A percentile compares a stretch with the other conserved stretches of the same genome.
phyloP scores from a whole-genome alignment of 1,140 invertebrate species.

The Thaumetopoea pityocampa region DNA sequence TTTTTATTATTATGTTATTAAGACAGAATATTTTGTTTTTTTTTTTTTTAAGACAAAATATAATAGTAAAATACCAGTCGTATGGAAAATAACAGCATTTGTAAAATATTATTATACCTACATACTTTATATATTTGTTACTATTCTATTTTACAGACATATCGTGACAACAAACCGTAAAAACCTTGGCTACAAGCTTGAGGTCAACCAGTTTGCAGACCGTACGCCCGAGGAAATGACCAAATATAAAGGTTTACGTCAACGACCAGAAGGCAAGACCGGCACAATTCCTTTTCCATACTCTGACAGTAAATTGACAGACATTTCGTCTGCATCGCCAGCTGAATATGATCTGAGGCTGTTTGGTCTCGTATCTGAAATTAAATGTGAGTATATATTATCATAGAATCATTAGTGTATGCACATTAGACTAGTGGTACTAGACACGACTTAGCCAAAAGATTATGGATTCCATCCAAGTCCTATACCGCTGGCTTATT shows the following conservation, averaged over 20 bases:
- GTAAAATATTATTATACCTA: no score
- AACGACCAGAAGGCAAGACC: conserved; percentile 22
- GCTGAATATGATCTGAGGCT: conserved; percentile 90
- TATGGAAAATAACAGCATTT: no score
- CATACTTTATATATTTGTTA: no score
- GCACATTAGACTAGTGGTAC: no score
- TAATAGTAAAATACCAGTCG: no score
- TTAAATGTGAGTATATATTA: conserved; percentile 83
- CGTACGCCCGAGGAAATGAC: conserved; percentile 46
- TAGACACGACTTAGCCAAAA: no score
- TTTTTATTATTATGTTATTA: no score
- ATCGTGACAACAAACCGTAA: conserved; percentile 31
- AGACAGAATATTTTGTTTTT: no score
- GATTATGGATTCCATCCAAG: no score
- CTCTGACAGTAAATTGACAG: conserved; percentile 30
- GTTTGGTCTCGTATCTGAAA: conserved; percentile 91
- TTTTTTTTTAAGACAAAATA: no score
- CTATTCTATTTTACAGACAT: conserved; percentile 23
- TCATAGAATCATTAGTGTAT: no score
- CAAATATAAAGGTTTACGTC: conserved; percentile 34
- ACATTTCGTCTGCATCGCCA: conserved; percentile 76
- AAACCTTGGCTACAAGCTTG: conserved; percentile 40
- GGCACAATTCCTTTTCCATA: conserved; percentile 86
- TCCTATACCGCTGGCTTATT: no score
- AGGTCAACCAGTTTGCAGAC: conserved; percentile 51